Evolutionary conservation across 2,888 invertebrate species (phyloP), one percentile per base, ranked within the genome.

Genomic region (Archips xylosteana): DNA sequence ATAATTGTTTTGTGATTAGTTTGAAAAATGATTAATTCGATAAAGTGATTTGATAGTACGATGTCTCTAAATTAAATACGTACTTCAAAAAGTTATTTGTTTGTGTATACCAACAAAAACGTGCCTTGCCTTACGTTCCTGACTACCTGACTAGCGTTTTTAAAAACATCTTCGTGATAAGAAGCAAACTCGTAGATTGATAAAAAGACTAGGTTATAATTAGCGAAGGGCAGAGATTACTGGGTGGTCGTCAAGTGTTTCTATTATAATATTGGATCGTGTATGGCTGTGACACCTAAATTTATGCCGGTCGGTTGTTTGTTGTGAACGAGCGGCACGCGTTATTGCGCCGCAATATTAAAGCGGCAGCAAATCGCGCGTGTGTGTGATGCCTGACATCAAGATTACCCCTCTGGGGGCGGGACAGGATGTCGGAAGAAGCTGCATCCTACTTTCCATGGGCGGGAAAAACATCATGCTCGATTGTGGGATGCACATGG

Each of bases 401-500:
- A 97, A 97, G 95, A 96, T 98, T 73, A 98, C 98, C 5, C 98
- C 98, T 0, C 92, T 98, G 66, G 98, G 98, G 65, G 98, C 98
- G 63, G 98, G 98, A 1, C 98, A 98, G 90, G 99, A 99, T 96
- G 99, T 99, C 36, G 99, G 99, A 0, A 95, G 99, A 67, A 99
- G 99, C 87, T 99, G 99, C 85, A 97, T 99, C 79, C 94, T 99
- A 63, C 95, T 99, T 2, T 97, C 98, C 0, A 98, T 99, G 96
- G 99, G 99, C 60, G 99, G 99, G 34, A 99, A 99, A 92, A 99
- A 99, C 88, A 98, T 99, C 69, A 99, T 99, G 99, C 93, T 99
- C 66, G 99, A 99, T 89, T 99, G 99, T 90, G 99, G 99, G 57
- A 99, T 99, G 99, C 99, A 99, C 88, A 99, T 99, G 99, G 99